Base-by-base conservation (phyloP, 2,888 invertebrate species). In the Julus scandinavius region DNA sequence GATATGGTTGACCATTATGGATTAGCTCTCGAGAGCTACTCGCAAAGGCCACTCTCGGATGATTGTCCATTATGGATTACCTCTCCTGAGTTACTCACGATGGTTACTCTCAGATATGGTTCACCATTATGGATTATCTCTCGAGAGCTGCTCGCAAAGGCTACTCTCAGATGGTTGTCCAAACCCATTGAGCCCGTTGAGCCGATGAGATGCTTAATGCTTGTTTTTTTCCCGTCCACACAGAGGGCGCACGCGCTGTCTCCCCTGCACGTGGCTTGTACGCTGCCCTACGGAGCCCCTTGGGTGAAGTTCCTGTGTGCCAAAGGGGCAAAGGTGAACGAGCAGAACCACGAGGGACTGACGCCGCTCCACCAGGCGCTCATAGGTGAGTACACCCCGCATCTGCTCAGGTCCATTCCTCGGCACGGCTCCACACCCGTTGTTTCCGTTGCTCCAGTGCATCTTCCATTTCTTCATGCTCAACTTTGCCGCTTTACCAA, bases 281-380 rank as follows among this genome's bases (percentile, higher is more conserved):
- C 88, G 15, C 84, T 88, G 49, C 88, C 88, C 20, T 49, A 38
- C n/a, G 89, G 89, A 20, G 84, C 89, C 9, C n/a, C 89, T 2
- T 89, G 89, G 88, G 58, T 89, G n/a, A 85, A 89, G 83, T 17
- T 84, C 38, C 80, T 89, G 87, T 89, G 89, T 84, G 88, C 88
- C 87, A 88, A 85, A n/a, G 89, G 89, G 20, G 89, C 88, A 13
- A 88, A 89, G 87, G 89, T 89, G 7, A 89, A 89, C 58, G 89
- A 87, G 38, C 87, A 87, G 15, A 89, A 88, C 40, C 41, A 85
- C 13, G 85, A 87, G 6, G 88, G 89, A 87, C 89, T 89, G 88
- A 89, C 89, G 38, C 89, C 89, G 15, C 54, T 89, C 11, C 89
- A 89, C 40, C 29, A 87, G 17, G 87, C 88, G 20, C 86, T 89